A percentile compares a stretch with the other conserved stretches of the same genome.
These are phyloP conservation scores for Tiaroga cobitis DNA, from an alignment of 2,797 vertebrate species.

Conservation along the genomic window DNA sequence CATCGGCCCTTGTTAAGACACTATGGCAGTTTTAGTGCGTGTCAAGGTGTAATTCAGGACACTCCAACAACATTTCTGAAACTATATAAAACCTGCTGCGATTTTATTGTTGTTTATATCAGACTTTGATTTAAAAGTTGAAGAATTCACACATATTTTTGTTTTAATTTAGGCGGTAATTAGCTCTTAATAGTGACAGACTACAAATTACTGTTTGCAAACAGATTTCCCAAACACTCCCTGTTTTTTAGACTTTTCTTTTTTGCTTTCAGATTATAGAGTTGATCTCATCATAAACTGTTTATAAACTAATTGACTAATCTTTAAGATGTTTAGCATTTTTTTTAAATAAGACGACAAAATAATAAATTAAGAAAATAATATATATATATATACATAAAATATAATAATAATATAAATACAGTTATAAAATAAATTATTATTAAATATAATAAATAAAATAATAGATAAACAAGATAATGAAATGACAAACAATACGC, in stretches of 20 bases:
- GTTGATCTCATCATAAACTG: neutral
- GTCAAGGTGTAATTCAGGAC: neutral
- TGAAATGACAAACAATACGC: neutral
- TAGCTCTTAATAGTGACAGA: neutral
- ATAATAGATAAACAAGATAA: neutral
- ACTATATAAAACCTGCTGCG: neutral
- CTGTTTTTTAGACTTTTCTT: no score
- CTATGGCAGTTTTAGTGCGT: neutral
- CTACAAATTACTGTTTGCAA: neutral
- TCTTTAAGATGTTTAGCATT: neutral
- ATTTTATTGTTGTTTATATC: neutral
- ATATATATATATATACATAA: neutral
- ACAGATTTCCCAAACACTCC: neutral
- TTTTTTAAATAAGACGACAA: neutral
- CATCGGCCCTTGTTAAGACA: neutral
- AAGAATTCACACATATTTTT: no score
- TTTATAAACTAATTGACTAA: neutral
- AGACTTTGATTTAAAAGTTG: neutral
- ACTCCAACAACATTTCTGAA: no score
- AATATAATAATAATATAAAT: neutral
- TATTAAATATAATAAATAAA: neutral
- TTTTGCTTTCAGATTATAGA: neutral
- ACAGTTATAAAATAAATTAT: no score
- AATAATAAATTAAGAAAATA: neutral
- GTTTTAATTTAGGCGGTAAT: neutral